A percentile compares a stretch with the other conserved stretches of the same genome.
phyloP scores from a whole-genome alignment of 2,113 vertebrate species.

The Phasianus colchicus region DNA sequence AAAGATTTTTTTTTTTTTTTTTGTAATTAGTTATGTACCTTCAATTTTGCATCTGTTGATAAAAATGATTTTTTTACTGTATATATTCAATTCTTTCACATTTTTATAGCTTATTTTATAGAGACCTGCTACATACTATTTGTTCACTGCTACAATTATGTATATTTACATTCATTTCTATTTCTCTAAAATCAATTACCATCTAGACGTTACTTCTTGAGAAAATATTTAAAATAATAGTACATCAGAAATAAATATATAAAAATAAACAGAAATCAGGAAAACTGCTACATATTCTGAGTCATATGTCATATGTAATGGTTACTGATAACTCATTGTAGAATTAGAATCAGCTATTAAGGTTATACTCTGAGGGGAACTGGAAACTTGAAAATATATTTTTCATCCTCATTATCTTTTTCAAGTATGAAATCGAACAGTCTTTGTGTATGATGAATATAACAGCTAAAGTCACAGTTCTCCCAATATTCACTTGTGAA shows the following conservation, averaged over 20 bases:
- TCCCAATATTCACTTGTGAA: neutral
- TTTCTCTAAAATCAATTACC: neutral
- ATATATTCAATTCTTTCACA: neutral
- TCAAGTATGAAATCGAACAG: neutral
- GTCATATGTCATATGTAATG: neutral
- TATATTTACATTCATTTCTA: neutral
- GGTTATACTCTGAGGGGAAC: neutral
- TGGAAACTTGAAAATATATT: neutral
- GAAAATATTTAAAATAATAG: neutral
- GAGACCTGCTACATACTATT: neutral
- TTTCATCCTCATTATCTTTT: neutral
- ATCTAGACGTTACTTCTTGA: neutral
- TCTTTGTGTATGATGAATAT: neutral
- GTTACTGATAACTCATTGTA: neutral
- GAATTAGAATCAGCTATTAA: neutral
- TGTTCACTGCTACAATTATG: neutral
- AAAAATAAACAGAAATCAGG: neutral
- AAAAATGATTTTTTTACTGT: neutral
- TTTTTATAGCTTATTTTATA: constrained; percentile 9
- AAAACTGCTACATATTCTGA: neutral
- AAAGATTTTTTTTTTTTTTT: constrained; percentile 27
- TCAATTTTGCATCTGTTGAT: neutral
- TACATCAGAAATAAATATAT: neutral
- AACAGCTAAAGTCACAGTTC: neutral
- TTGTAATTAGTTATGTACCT: constrained; percentile 12